Percentiles rank a stretch among this genome's conserved stretches.
Conservation (phyloP, 1,140 invertebrate species). For the Drosophila santomea region DNA sequence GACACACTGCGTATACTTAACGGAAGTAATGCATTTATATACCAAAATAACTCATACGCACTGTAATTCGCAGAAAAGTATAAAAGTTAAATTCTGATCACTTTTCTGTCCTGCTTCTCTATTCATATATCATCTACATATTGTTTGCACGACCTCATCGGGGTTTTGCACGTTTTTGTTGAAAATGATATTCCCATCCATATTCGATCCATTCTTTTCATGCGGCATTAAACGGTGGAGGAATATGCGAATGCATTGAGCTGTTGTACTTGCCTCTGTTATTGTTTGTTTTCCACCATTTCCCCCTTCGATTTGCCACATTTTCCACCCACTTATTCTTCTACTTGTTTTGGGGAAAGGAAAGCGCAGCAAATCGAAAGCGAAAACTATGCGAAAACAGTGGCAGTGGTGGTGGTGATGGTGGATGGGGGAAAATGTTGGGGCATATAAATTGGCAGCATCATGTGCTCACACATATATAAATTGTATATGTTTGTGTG, state of each 20-base stretch:
- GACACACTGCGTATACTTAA: neutral
- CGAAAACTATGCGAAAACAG: slow-evolving; percentile 73
- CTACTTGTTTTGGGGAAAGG: slow-evolving; percentile 22
- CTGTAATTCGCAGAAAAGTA: too few species aligned
- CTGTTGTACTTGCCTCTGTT: slow-evolving; percentile 42
- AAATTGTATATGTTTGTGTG: slow-evolving; percentile 15
- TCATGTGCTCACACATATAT: slow-evolving; percentile 18
- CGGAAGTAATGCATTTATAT: too few species aligned
- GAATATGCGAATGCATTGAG: slow-evolving; percentile 62
- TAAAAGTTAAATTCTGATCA: neutral
- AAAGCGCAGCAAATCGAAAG: slow-evolving; percentile 81
- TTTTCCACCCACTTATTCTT: slow-evolving; percentile 7
- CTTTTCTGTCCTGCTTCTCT: neutral
- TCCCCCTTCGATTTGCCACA: neutral
- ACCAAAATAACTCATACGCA: neutral
- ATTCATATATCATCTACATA: slow-evolving; percentile 1
- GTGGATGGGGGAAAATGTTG: slow-evolving; percentile 21
- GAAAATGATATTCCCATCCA: slow-evolving; percentile 15
- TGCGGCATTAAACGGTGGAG: slow-evolving; percentile 68
- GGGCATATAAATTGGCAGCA: slow-evolving; percentile 52
- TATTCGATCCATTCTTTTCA: slow-evolving; percentile 41
- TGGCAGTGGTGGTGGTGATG: neutral
- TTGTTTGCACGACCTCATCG: neutral
- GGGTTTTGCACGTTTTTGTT: slow-evolving; percentile 22
- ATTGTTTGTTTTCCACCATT: slow-evolving; percentile 35